Base-by-base conservation (phyloP, 1,140 invertebrate species). In the Harlomillsia oculata region DNA sequence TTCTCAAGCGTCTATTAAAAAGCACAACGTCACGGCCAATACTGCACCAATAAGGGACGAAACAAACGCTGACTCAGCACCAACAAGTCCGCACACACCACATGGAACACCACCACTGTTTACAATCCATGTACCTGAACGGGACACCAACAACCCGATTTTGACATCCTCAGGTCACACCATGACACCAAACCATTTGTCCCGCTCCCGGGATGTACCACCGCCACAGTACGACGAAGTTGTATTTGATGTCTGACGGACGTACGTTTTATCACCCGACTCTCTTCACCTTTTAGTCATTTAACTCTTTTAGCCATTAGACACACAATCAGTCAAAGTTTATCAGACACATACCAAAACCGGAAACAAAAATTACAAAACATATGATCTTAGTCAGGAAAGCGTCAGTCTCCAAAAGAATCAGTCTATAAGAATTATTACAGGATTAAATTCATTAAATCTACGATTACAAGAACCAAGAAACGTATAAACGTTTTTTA, bases 201-300 rank as follows among this genome's bases (percentile, higher is more conserved):
- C n/a, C 32, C 25, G 49, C 16, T 20, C 14, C 9, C 46, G 55
- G 21, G 46, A 48, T 44, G 18, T 49, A 30, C 48, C 40, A 30
- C 48, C 40, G 32, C 55, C 55, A 8, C 50, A 57, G 39, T 57
- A 57, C 40, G 55, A 57, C 29, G 55, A 57, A 43, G 48, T 57
- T 49, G 50, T 46, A 39, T 57, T 57, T 44, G 55, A 57, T 48
- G 55, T 57, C 46, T 57, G 55, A 57, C 46, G n/a, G n/a, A n/a
- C n/a, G n/a, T n/a, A n/a, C n/a, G n/a, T n/a, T n/a, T n/a, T n/a
- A n/a, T n/a, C n/a, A n/a, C n/a, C n/a, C n/a, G n/a, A n/a, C n/a
- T n/a, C n/a, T n/a, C n/a, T n/a, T n/a, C n/a, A n/a, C n/a, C n/a
- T n/a, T n/a, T n/a, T n/a, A n/a, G n/a, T n/a, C n/a, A n/a, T n/a